Conservation (phyloP, 2,797 vertebrate species). For the Chaetodon trifasciatus region DNA sequence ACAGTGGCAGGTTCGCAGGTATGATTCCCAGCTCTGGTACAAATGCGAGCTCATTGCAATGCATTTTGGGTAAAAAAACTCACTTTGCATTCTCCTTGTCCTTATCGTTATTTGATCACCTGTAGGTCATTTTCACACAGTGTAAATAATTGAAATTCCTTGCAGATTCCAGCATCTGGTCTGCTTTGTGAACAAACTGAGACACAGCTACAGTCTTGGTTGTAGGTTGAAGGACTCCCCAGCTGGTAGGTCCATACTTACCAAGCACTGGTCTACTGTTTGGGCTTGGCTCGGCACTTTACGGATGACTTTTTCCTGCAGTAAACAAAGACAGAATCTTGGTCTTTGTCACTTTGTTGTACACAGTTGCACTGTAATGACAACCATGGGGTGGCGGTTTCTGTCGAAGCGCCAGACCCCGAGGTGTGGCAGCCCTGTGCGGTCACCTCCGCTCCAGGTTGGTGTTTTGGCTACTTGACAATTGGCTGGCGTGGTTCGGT, state of each 20-base stretch:
- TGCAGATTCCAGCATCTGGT: background rate
- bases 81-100: rapidly evolving
- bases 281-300: conserved; percentile 39
- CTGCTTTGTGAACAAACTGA: background rate
- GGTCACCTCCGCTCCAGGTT: conserved; percentile 21
- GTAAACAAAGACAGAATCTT: conserved; percentile 70
- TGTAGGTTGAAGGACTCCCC: conserved; percentile 16
- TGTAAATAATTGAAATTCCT: conserved; percentile 3
- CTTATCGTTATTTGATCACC: background rate
- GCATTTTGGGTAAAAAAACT: background rate
- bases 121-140: background rate
- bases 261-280: conserved; percentile 19
- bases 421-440: conserved; percentile 54
- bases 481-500: conserved; percentile 31
- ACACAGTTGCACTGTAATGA: conserved; percentile 59
- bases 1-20: background rate
- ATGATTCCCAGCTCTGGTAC: background rate
- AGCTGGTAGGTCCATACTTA: conserved; percentile 5
- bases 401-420: conserved; percentile 45
- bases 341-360: conserved; percentile 64
- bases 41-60: background rate
- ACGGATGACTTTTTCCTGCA: conserved; percentile 29
- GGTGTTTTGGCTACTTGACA: conserved; percentile 16
- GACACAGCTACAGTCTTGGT: background rate
- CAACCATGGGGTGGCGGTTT: conserved; percentile 49